Evolutionary conservation across 2,888 invertebrate genomes (phyloP), one percentile per base, ranked within the genome.

Genomic region (Crocallis elinguaria): DNA sequence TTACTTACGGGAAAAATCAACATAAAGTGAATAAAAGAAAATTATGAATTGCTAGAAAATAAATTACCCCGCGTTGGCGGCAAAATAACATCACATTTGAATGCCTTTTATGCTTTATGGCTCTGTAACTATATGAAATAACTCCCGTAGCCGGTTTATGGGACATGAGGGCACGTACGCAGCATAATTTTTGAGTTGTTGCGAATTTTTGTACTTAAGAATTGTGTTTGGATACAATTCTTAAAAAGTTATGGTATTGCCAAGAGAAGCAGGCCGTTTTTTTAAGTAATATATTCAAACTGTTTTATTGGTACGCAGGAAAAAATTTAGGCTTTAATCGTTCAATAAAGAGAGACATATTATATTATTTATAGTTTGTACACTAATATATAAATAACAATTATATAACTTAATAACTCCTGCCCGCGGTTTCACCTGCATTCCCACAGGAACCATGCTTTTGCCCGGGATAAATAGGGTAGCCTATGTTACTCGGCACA

Each of bases 11-110:
- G 84, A 85, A 89, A 88, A 91, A 91, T 91, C 91, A 91, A 91
- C 91, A 91, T 91, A 91, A 91, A 91, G 90, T 91, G 91, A 89
- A 91, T 91, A 91, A 90, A 91, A 90, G 89, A 91, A 91, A 91
- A 91, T 91, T 91, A 91, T 91, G 91, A 91, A 90, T 90, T 84
- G 89, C 87, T 79, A 85, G 77, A 80, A 89, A 90, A 91, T 91
- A 91, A 91, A 91, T 91, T 91, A 90, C 88, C 83, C 84, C 76
- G 84, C 87, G 89, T 90, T 87, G 90, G 90, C 89, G 89, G 91
- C 90, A 89, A 91, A 91, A 90, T 91, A 91, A 91, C 91, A 91
- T 91, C 90, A 85, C 88, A 91, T 91, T 89, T 90, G 90, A 91
- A 91, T 91, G 88, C 89, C 83, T 85, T 90, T 90, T 91, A 90